Evolutionary conservation across 1,140 invertebrate species (phyloP), one percentile per base, ranked within the genome.

Genomic region (Dufourea novaeangliae): DNA sequence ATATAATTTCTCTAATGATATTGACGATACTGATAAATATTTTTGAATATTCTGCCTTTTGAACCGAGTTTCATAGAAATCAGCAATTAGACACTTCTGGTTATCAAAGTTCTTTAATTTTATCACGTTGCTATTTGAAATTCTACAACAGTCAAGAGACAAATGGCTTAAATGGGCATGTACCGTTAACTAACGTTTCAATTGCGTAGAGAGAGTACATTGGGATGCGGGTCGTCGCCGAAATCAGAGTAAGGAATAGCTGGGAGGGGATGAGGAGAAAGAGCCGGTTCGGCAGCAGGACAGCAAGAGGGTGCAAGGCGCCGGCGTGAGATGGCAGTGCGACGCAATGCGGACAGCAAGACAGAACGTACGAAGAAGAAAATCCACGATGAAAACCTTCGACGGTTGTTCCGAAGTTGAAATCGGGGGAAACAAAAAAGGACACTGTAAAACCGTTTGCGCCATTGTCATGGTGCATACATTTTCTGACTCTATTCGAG

Each of bases 261-360:
- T 14, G 59, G 22, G 17, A 37, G 37, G 39, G n/a, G 44, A 22
- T 54, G 34, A 10, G 63, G 37, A 10, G 73, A 46, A 34, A 67
- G 20, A 32, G 39, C 39, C 11, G 22, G 46, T 41, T 41, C 50
- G 63, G 71, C 25, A 54, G 61, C 2, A 39, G 39, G 20, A 54
- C 34, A 54, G 41, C 66, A 56, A 25, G 44, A 46, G 27, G 74
- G 44, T 68, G 80, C 67, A 81, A 63, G 69, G 82, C 82, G 82
- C 82, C 82, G 82, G 82, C 82, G 82, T 54, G 44, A 73, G 52
- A 67, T n/a, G n/a, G 12, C n/a, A 73, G 69, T 59, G 44, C 79
- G 82, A 83, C 82, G 82, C 82, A 83, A 82, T 83, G 82, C 82
- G 82, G 82, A 72, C 72, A 54, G 61, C 78, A 50, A 52, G 50